Base-by-base conservation (phyloP, 2,888 invertebrate genomes). In the Andrena haemorrhoa region DNA sequence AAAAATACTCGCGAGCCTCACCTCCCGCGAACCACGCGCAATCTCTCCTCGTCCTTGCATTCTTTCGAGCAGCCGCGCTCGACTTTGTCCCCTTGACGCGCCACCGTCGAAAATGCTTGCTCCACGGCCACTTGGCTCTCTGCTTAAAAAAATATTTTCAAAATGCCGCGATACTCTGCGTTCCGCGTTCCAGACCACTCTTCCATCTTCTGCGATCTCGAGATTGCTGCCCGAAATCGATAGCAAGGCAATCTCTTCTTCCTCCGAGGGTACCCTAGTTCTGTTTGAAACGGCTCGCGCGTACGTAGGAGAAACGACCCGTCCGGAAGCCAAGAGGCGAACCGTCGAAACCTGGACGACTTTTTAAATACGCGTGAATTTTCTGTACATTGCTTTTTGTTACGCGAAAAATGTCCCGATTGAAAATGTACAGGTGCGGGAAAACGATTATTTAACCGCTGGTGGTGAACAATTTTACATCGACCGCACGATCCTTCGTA, bases 1-100 rank as follows among this genome's bases (percentile, higher is more conserved):
- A 83, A 79, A 83, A 79, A 75, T 69, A 69, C 65, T 53, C 60
- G 35, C 72, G 81, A 65, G 65, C 70, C 69, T 79, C 79, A 84
- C 86, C 86, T 83, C 72, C 56, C 71, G 71, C 56, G n/a, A 56
- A 23, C 61, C 69, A 33, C 35, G 35, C 65, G 47, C 41, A 16
- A 66, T 76, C 72, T 69, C 79, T 74, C 66, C 61, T 16, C 65
- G 73, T 61, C 78, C 82, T 82, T 64, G 82, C 82, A 83, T 83
- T 86, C 83, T 71, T 85, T 77, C 72, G 41, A 10, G 49, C 35
- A 47, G 26, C 26, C 35, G 33, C 12, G 64, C 72, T 80, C 83
- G 83, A 60, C 70, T 82, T 73, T 47, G 51, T 60, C 78, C 47
- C 23, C 41, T 23, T 26, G 33, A 10, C 49, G 33, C 23, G 12